Percentiles rank a stretch among this genome's conserved stretches.
Evolutionary conservation across 2,797 vertebrate species (phyloP).

Genomic region (Muscicapa comitata): DNA sequence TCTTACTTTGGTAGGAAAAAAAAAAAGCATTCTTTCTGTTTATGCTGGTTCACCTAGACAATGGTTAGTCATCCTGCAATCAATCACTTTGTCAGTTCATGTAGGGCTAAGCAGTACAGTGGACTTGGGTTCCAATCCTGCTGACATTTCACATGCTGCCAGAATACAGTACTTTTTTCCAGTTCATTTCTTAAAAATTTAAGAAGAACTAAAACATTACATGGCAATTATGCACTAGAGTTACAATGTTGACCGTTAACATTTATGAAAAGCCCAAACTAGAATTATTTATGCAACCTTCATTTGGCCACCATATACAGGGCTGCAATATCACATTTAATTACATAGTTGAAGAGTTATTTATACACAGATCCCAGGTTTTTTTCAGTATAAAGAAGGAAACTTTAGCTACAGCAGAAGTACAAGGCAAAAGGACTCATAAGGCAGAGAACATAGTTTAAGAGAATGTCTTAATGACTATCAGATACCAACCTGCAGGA

Average conservation of each 20-base stretch:
- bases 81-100: not conserved
- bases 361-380: not conserved
- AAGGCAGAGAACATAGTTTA: not conserved
- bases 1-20: not conserved
- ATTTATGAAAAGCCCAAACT: not conserved
- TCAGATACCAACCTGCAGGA: not conserved
- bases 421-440: not conserved
- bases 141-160: slow-evolving; percentile 48
- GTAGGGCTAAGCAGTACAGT: not conserved
- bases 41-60: slow-evolving; percentile 12
- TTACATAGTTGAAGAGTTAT: not conserved
- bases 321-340: not conserved
- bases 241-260: not conserved
- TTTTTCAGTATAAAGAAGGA: not conserved
- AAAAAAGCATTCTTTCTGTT: not conserved
- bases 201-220: not conserved
- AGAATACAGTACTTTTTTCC: slow-evolving; percentile 25
- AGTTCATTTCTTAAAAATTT: not conserved
- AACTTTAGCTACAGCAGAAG: not conserved
- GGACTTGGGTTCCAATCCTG: not conserved
- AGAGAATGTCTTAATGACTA: not conserved
- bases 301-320: not conserved
- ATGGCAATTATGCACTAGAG: not conserved
- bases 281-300: not conserved
- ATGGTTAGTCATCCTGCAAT: not conserved